Evolutionary conservation across 2,797 vertebrate genomes (phyloP).

Genomic region (Danio kyathit): DNA sequence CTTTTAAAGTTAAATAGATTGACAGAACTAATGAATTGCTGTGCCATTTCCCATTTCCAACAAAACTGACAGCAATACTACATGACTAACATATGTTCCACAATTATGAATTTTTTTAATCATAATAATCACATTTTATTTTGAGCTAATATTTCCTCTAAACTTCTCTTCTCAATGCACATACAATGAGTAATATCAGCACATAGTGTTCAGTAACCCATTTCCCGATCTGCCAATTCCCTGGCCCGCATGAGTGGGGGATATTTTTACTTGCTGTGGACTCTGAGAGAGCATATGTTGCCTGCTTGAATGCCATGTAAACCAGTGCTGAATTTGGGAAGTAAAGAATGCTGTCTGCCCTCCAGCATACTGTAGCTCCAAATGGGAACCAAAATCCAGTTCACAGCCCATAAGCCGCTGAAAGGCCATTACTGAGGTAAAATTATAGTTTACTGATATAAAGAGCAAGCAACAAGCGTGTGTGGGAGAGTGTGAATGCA

Average conservation of each 20-base stretch:
- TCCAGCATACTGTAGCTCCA: slow-evolving; percentile 72
- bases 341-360: slow-evolving; percentile 67
- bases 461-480: slow-evolving; percentile 11
- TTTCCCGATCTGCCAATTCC: slow-evolving; percentile 84
- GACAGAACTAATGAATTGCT: slow-evolving; percentile 14
- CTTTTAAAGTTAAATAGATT: neutral
- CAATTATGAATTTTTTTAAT: neutral
- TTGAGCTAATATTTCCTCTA: neutral
- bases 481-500: slow-evolving; percentile 21
- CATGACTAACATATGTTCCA: neutral
- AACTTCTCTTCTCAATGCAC: slow-evolving; percentile 63
- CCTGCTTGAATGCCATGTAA: slow-evolving; percentile 77
- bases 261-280: slow-evolving; percentile 81
- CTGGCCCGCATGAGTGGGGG: slow-evolving; percentile 73
- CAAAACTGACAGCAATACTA: slow-evolving; percentile 10
- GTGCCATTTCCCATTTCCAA: neutral
- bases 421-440: slow-evolving; percentile 31
- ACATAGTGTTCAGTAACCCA: slow-evolving; percentile 79
- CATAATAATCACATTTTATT: neutral
- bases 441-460: slow-evolving; percentile 12
- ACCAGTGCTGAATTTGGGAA: slow-evolving; percentile 68
- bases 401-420: slow-evolving; percentile 28
- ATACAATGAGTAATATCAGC: slow-evolving; percentile 59
- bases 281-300: slow-evolving; percentile 82
- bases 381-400: slow-evolving; percentile 63